Evolutionary conservation across 2,113 vertebrate genomes (phyloP), one percentile per base, ranked within the genome.

Genomic region (Sylvietta virens): DNA sequence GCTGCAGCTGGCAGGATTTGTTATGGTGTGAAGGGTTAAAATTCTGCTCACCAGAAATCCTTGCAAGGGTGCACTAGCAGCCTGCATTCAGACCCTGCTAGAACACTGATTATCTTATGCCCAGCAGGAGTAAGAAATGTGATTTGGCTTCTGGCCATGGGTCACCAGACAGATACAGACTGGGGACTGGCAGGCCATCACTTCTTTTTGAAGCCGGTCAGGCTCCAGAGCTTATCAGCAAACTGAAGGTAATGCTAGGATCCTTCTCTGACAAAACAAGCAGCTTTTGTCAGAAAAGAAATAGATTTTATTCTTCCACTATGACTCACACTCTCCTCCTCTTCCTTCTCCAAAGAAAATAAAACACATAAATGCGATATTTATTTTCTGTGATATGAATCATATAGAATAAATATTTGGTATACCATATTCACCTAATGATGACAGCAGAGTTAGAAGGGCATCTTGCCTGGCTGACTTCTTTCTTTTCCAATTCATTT

Each of bases 381-480:
- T 93, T 86, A 61, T 91, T 89, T 95, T 96, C 83, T 87, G 57
- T 58, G 35, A 93, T 94, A 78, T 51, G 45, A 90, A 83, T 93
- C 28, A 54, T 88, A 88, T n/a, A 86, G 66, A 88, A 94, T 83
- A 92, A 92, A 88, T 94, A 92, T 82, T 95, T 92, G 37, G 31
- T 86, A 76, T 16, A 84, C 12, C 1, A 3, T 77, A 53, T 95
- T 93, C 90, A 94, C 74, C 47, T 89, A 83, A 95, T 48, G 60
- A 90, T 88, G 92, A 97, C 81, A 92, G 58, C 70, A 87, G 56
- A 92, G 42, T 81, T 87, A 88, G 47, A 90, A 65, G 35, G 47
- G 23, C 85, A 77, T 90, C 70, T 79, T 95, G 60, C 74, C 44
- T 86, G 60, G 12, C 45, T 86, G 77, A 37, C 64, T 93, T 80